Evolutionary conservation across 2,888 invertebrate species (phyloP), one percentile per base, ranked within the genome.

Genomic region (Microplitis deprimator): DNA sequence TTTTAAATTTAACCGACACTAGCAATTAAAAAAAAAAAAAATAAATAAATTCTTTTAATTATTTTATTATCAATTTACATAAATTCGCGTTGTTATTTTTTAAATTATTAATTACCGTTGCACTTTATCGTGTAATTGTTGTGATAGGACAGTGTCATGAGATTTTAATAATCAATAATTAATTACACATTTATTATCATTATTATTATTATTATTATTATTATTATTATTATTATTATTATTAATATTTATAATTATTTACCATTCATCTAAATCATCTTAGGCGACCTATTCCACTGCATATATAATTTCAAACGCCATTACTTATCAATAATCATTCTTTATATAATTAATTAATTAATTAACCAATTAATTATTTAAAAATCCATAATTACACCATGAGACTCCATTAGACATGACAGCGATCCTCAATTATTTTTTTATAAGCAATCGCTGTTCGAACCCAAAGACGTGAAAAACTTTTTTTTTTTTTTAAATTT

Each of bases 391-490:
- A 50, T 50, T 50, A n/a, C 40, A 50, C 39, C 68, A 4, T 20
- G 29, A 29, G 29, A 29, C 29, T 29, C 29, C 70, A 59, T 69
- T 69, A 72, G 17, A 8, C 10, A 38, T 62, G 4, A 38, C 69
- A 60, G 59, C 29, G 59, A 59, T 40, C 2, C 39, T 59, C 60
- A 39, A 65, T 68, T 16, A 62, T 60, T 39, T 73, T 62, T 16
- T 71, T 78, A 61, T 78, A 61, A 79, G 76, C 76, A 78, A 74
- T 80, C 81, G 75, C 80, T 77, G 77, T 77, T 77, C 17, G 62
- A 16, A 13, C 16, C 70, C 73, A 75, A 79, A 78, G 82, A 82
- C 80, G 83, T 83, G 83, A 83, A 83, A 84, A 83, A 83, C 80
- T 79, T 82, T 80, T 81, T 1, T 80, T 81, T 1, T 20, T 20